These are phyloP conservation scores for Drosophila virilis DNA, from an alignment of 1,140 invertebrate genomes.

Conservation along the genomic window DNA sequence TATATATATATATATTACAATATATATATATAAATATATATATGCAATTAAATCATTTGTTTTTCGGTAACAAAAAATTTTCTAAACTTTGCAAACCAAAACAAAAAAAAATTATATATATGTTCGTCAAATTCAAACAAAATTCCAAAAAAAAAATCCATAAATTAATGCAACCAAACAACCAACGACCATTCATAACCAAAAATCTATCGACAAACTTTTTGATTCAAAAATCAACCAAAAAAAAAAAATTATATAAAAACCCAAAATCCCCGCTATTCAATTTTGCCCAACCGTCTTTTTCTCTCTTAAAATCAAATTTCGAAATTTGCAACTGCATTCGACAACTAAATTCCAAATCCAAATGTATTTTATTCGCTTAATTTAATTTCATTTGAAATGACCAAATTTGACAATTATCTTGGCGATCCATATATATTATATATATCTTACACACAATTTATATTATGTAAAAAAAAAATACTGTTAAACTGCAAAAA, in stretches of 20 bases:
- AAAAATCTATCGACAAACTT: constrained; percentile 59
- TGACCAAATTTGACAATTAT: constrained; percentile 70
- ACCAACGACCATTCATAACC: constrained; percentile 56
- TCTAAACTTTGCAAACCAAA: constrained; percentile 35
- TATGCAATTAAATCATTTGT: constrained; percentile 71
- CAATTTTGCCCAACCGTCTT: constrained; percentile 34
- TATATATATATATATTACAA: constrained; percentile 48
- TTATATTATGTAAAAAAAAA: constrained; percentile 58
- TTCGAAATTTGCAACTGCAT: no score
- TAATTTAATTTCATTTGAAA: constrained; percentile 53
- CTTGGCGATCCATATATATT: constrained; percentile 84
- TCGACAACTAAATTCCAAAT: constrained; percentile 58
- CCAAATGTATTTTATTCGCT: constrained; percentile 52
- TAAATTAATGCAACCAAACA: constrained; percentile 50
- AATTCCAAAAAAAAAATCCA: constrained; percentile 49
- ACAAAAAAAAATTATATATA: constrained; percentile 83
- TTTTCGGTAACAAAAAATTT: constrained; percentile 74
- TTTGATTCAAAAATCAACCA: constrained; percentile 65
- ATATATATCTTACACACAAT: constrained; percentile 63
- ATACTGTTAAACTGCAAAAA: constrained; percentile 55
- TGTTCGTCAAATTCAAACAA: constrained; percentile 82
- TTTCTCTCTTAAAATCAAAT: constrained; percentile 19
- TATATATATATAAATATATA: constrained; percentile 33
- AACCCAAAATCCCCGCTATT: constrained; percentile 41
- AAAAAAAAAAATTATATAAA: constrained; percentile 31